These are phyloP conservation scores for Pavo muticus DNA, from an alignment of 2,113 vertebrate species.

Conservation along the genomic window DNA sequence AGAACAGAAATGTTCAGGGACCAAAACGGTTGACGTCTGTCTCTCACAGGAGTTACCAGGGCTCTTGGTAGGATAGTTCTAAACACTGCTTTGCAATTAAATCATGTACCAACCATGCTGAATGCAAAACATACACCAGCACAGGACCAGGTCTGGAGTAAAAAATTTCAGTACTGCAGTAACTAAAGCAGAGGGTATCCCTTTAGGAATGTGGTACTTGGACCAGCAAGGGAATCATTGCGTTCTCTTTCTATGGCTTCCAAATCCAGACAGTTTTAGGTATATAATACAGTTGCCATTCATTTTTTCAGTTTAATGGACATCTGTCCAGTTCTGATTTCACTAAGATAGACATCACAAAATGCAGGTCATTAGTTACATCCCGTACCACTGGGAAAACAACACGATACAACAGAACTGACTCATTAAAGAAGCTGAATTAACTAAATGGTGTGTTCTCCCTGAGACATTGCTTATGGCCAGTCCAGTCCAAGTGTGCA, in stretches of 20 bases:
- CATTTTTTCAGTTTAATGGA: neutral
- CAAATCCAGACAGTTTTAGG: rapidly evolving
- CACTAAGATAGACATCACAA: neutral
- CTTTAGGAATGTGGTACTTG: rapidly evolving
- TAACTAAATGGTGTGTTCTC: neutral
- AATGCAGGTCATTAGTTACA: neutral
- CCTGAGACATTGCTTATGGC: rapidly evolving
- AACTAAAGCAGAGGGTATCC: neutral
- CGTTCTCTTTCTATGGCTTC: rapidly evolving
- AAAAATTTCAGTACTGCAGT: neutral
- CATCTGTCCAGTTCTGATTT: neutral
- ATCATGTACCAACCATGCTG: neutral
- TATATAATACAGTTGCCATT: neutral
- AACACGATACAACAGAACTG: neutral
- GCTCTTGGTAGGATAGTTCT: neutral
- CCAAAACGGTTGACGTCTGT: neutral
- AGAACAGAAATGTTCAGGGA: neutral
- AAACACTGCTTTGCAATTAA: neutral
- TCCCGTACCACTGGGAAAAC: neutral
- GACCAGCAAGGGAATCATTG: neutral
- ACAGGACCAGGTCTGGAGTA: neutral
- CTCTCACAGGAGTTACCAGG: neutral
- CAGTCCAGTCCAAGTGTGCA: rapidly evolving
- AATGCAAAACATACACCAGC: neutral
- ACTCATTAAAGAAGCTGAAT: neutral